These are phyloP conservation scores for Phrynocephalus versicolor DNA, from an alignment of 2,113 vertebrate genomes.

Conservation along the genomic window DNA sequence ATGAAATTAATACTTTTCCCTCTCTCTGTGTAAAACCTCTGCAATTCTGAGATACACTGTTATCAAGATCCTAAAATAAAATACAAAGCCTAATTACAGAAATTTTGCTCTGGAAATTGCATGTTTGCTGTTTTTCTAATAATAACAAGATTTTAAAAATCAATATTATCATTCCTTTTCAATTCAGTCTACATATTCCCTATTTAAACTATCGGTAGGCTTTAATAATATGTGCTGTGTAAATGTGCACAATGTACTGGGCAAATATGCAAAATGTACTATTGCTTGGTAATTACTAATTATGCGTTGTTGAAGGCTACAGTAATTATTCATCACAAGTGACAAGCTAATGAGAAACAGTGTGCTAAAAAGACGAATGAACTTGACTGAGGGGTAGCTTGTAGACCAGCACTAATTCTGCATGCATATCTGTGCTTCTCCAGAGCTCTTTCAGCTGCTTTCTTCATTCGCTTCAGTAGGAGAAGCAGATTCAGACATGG, in stretches of 20 bases:
- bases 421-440: neutral
- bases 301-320: neutral
- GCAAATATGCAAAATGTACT: slow-evolving; percentile 6
- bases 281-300: neutral
- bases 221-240: neutral
- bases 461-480: neutral
- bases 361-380: neutral
- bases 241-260: neutral
- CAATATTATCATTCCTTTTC: neutral
- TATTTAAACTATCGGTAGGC: neutral
- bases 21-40: neutral
- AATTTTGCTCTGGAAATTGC: neutral
- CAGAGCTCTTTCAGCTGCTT: no score
- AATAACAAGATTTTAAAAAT: neutral
- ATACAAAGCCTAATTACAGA: slow-evolving; percentile 4
- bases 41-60: neutral
- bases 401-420: no score
- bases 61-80: neutral
- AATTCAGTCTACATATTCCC: neutral
- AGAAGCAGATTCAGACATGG: neutral
- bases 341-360: neutral
- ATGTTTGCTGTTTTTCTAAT: neutral
- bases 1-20: neutral
- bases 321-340: neutral
- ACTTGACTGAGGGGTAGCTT: no score